Evolutionary conservation across 2,113 vertebrate genomes (phyloP).

Genomic region (Galeopterus variegatus): DNA sequence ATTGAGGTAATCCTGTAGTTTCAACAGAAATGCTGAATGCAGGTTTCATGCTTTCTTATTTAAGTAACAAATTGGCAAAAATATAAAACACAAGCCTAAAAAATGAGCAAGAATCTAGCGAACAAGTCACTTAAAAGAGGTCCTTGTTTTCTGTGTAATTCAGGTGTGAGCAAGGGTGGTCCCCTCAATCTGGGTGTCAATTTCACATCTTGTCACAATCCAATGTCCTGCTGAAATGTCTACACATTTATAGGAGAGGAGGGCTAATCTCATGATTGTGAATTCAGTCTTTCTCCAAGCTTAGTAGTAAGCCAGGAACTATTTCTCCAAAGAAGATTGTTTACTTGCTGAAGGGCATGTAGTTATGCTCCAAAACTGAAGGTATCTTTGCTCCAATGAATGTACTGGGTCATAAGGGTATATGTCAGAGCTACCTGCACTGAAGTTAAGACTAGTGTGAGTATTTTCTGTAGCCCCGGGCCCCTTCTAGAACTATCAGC

Average conservation of each 20-base stretch:
- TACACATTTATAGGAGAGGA: not conserved
- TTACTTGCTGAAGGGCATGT: not conserved
- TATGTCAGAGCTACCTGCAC: not conserved
- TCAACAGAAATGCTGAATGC: not conserved
- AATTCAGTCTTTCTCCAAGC: not conserved
- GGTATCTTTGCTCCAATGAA: not conserved
- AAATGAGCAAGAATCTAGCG: not conserved
- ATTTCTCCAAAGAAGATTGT: not conserved
- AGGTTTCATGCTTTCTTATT: not conserved
- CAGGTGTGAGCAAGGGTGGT: not conserved
- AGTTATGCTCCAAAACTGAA: not conserved
- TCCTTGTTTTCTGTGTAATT: not conserved
- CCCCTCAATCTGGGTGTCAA: not conserved
- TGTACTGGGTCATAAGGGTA: not conserved
- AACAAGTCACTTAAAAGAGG: not conserved
- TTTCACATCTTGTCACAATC: not conserved
- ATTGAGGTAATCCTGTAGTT: not conserved
- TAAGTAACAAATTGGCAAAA: constrained; percentile 9
- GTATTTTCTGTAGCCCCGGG: not conserved
- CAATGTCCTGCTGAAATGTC: not conserved
- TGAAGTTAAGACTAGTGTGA: not conserved
- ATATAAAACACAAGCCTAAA: not conserved
- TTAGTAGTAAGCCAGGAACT: not conserved
- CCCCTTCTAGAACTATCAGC: not conserved
- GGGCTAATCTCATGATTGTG: not conserved